Evolutionary conservation across 2,113 vertebrate genomes (phyloP).

Genomic region (Oreotrochilus melanogaster): DNA sequence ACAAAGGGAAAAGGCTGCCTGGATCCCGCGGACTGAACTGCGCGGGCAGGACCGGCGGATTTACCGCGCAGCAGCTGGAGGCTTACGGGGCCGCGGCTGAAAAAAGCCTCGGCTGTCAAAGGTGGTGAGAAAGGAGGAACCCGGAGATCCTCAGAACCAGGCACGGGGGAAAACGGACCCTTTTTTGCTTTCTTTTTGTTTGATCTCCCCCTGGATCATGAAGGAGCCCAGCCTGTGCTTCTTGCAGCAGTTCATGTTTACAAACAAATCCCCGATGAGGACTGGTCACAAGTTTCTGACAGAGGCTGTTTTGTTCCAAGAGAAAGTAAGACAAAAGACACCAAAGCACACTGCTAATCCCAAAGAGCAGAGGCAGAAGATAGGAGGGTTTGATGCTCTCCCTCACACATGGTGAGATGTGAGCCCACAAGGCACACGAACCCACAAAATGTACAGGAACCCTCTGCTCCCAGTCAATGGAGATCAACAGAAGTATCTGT

Average conservation of each 20-base stretch:
- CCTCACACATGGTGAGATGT: background rate
- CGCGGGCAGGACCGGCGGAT: background rate
- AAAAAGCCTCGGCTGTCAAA: fast-evolving
- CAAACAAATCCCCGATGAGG: background rate
- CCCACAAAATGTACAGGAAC: background rate
- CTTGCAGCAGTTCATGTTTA: fast-evolving
- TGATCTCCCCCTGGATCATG: fast-evolving
- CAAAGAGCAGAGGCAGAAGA: background rate
- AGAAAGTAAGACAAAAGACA: background rate
- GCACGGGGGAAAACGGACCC: fast-evolving
- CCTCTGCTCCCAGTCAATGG: background rate
- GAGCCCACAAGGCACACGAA: background rate
- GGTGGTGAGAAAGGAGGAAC: fast-evolving
- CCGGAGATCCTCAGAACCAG: fast-evolving
- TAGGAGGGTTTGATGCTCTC: background rate
- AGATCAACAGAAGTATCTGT: background rate
- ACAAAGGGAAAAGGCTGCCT: constrained; percentile 66
- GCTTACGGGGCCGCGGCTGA: background rate
- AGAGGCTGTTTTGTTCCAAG: background rate
- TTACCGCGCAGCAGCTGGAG: background rate
- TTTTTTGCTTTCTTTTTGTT: background rate
- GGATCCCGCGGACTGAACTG: constrained; percentile 62
- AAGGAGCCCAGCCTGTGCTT: background rate
- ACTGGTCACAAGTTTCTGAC: background rate
- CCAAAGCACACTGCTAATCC: background rate